A percentile compares a stretch with the other conserved stretches of the same genome.
Conservation (phyloP, 2,888 invertebrate species). For the Entomobrya proxima region DNA sequence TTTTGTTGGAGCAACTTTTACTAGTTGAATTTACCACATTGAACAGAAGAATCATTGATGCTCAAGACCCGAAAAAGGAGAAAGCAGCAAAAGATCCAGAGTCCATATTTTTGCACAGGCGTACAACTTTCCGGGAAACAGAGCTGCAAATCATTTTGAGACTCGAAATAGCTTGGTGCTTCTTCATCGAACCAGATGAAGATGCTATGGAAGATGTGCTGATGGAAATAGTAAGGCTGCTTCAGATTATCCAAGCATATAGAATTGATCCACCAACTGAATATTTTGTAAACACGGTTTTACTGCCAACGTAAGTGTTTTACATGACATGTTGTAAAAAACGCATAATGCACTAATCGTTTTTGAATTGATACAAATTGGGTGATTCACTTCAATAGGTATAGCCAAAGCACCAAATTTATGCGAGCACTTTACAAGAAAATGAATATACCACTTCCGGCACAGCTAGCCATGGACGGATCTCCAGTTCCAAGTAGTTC, state of each 20-base stretch:
- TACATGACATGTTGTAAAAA: not conserved
- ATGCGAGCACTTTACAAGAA: conserved; percentile 50
- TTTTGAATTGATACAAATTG: not conserved
- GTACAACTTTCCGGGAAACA: conserved; percentile 44
- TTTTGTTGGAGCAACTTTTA: conserved; percentile 54
- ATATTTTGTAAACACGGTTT: conserved; percentile 54
- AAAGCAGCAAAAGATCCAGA: not conserved
- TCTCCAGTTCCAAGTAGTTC: conserved; percentile 50
- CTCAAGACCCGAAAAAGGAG: conserved; percentile 18
- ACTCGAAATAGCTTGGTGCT: conserved; percentile 66
- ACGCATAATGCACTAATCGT: not conserved
- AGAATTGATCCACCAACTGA: conserved; percentile 54
- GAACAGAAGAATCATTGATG: conserved; percentile 53
- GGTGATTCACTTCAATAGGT: conserved; percentile 18
- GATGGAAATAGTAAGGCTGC: conserved; percentile 57
- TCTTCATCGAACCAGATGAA: conserved; percentile 48
- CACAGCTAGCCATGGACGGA: conserved; percentile 49
- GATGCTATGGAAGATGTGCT: conserved; percentile 51
- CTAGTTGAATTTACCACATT: conserved; percentile 41
- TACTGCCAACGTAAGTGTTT: conserved; percentile 60
- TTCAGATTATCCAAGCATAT: conserved; percentile 64
- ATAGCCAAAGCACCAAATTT: conserved; percentile 52
- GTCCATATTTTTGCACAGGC: not conserved
- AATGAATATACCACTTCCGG: conserved; percentile 52
- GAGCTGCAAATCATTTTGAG: conserved; percentile 66